Percentiles rank a stretch among this genome's conserved stretches.
Evolutionary conservation across 2,888 invertebrate genomes (phyloP).

Genomic region (Holacanthella duospinosa): DNA sequence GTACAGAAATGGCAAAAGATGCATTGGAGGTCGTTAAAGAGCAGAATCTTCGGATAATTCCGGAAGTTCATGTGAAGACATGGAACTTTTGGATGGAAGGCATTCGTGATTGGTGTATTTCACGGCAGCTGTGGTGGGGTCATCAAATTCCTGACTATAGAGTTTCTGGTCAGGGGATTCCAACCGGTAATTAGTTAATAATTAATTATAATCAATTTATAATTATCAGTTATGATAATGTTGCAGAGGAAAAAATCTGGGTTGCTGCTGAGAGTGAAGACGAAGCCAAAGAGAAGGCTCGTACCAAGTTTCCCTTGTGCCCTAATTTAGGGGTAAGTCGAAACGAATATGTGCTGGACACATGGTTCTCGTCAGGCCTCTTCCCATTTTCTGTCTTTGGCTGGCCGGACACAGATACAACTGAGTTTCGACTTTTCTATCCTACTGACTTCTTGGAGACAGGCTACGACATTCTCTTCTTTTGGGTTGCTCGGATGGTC

Average conservation of each 20-base stretch:
- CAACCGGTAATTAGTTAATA: neutral
- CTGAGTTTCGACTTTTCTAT: constrained; percentile 68
- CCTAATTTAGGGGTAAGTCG: no score
- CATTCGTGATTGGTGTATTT: constrained; percentile 97
- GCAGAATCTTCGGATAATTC: constrained; percentile 77
- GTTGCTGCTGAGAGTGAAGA: constrained; percentile 45
- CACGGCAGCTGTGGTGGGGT: constrained; percentile 98
- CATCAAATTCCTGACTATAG: constrained; percentile 93
- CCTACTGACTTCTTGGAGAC: constrained; percentile 88
- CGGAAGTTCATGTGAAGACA: constrained; percentile 77
- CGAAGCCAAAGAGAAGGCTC: constrained; percentile 71
- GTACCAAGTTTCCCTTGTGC: constrained; percentile 55
- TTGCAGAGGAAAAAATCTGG: constrained; percentile 24
- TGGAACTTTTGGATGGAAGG: constrained; percentile 97
- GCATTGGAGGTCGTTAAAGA: constrained; percentile 68
- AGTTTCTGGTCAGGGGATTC: constrained; percentile 44
- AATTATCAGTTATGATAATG: neutral
- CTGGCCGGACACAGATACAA: constrained; percentile 72
- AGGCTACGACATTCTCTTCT: constrained; percentile 95
- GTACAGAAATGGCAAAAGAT: constrained; percentile 75
- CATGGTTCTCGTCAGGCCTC: constrained; percentile 96
- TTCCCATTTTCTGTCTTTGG: constrained; percentile 95
- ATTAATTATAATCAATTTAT: neutral
- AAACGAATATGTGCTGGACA: constrained; percentile 95
- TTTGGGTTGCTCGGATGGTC: constrained; percentile 99